These are phyloP conservation scores for Tyrannus savana DNA, from an alignment of 2,113 vertebrate species.

Conservation along the genomic window DNA sequence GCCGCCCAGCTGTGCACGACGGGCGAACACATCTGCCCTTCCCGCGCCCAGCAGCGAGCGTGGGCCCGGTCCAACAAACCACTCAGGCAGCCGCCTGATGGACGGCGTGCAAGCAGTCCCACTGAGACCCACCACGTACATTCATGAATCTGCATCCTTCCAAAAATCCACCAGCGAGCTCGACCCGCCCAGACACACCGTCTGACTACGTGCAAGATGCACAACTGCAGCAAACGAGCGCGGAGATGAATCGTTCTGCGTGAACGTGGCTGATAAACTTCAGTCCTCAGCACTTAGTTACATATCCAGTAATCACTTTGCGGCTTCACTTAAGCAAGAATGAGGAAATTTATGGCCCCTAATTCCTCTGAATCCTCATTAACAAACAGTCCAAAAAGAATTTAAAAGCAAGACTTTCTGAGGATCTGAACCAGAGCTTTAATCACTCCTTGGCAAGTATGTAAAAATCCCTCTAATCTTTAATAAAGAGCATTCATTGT, in stretches of 20 bases:
- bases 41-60: accelerated
- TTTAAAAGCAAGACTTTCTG: conserved; percentile 46
- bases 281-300: not conserved
- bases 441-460: conserved; percentile 10
- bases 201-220: not conserved
- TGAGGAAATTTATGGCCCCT: conserved; percentile 45
- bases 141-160: not conserved
- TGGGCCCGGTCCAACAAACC: not conserved
- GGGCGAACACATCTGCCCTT: not conserved
- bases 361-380: conserved; percentile 63
- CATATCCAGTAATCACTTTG: conserved; percentile 24
- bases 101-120: not conserved
- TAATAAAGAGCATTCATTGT: conserved; percentile 35
- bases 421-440: conserved; percentile 14
- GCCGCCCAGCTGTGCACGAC: accelerated
- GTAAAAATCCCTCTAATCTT: conserved; percentile 43
- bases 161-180: not conserved
- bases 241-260: not conserved
- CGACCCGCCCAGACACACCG: not conserved
- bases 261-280: not conserved
- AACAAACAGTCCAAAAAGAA: conserved; percentile 60
- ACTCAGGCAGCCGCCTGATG: not conserved
- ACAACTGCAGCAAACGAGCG: not conserved
- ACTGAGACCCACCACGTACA: not conserved
- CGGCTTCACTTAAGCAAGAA: conserved; percentile 32